Evolutionary conservation across 2,797 vertebrate species (phyloP).

Genomic region (Graptemys geographica): DNA sequence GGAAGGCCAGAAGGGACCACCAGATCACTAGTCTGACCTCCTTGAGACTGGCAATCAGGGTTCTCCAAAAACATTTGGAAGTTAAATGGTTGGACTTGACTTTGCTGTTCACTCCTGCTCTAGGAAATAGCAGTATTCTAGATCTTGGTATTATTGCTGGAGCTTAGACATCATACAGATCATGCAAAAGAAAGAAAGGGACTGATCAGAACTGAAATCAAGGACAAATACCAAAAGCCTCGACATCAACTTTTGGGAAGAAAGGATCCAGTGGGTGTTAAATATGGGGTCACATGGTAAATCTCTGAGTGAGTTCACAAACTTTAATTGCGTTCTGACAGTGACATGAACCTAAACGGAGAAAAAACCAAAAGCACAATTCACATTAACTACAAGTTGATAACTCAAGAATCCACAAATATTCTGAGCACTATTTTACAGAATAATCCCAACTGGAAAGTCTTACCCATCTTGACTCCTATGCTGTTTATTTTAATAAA

Average conservation of each 20-base stretch:
- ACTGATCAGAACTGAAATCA: background rate
- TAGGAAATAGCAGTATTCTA: background rate
- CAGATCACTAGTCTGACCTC: too few species aligned
- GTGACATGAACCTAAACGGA: background rate
- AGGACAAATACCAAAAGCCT: background rate
- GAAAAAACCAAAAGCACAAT: constrained; percentile 21
- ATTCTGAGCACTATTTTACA: constrained; percentile 22
- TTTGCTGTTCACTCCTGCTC: background rate
- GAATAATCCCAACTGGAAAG: constrained; percentile 24
- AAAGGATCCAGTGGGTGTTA: background rate
- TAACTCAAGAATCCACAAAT: background rate
- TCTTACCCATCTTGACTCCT: constrained; percentile 31
- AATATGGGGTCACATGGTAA: background rate
- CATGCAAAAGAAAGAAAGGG: background rate
- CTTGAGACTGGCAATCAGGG: background rate
- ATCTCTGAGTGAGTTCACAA: background rate
- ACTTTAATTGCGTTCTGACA: background rate
- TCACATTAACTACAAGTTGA: background rate
- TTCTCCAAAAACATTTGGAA: background rate
- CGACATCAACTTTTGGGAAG: background rate
- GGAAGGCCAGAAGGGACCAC: background rate
- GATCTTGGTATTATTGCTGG: background rate
- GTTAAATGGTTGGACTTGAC: background rate
- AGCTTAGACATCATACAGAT: background rate
- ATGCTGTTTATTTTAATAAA: constrained; percentile 71